Evolutionary conservation across 2,888 invertebrate species (phyloP).

Genomic region (Rhingia campestris): DNA sequence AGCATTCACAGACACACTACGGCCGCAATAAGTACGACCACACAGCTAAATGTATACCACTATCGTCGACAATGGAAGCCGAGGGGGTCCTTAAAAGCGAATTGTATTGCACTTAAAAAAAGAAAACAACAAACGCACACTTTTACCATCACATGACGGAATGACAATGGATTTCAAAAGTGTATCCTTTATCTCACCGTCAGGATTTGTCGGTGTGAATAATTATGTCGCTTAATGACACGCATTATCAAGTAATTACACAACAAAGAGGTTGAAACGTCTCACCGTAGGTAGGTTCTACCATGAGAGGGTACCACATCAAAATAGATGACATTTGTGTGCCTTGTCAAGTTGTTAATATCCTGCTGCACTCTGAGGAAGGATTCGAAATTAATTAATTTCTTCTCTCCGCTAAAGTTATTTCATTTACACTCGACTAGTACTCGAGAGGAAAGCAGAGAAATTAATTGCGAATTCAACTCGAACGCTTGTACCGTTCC

Average conservation of each 20-base stretch:
- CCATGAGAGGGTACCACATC: slow-evolving; percentile 3
- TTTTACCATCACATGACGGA: slow-evolving; percentile 20
- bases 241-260: slow-evolving; percentile 56
- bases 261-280: neutral
- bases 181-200: slow-evolving; percentile 8
- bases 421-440: slow-evolving; percentile 62
- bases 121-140: neutral
- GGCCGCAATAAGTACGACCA: neutral
- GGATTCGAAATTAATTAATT: slow-evolving; percentile 66
- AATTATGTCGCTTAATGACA: slow-evolving; percentile 39
- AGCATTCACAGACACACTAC: neutral
- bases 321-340: slow-evolving; percentile 37
- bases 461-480: slow-evolving; percentile 68
- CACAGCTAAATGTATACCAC: slow-evolving; percentile 4
- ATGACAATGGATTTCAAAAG: slow-evolving; percentile 35
- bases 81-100: slow-evolving; percentile 13
- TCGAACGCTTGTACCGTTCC: slow-evolving; percentile 14
- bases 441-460: slow-evolving; percentile 18
- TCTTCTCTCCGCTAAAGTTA: slow-evolving; percentile 47
- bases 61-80: slow-evolving; percentile 13
- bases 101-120: slow-evolving; percentile 27
- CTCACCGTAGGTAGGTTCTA: too few relatives aligned
- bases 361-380: slow-evolving; percentile 29
- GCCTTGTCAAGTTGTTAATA: slow-evolving; percentile 37
- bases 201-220: slow-evolving; percentile 44